phyloP scores from a whole-genome alignment of 1,140 invertebrate species.

The Calosoma granatense region DNA sequence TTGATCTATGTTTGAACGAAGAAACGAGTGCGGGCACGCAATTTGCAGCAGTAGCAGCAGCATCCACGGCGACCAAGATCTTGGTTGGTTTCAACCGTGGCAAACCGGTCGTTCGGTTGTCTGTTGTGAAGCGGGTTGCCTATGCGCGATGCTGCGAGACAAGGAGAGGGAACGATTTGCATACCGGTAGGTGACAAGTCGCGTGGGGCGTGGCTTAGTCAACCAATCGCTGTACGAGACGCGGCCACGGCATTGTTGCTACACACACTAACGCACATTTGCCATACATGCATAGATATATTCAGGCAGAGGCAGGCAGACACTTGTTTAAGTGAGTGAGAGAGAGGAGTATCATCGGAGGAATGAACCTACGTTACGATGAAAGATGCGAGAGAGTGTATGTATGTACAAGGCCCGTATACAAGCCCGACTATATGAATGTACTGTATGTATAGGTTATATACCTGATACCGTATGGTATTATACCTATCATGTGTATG shows the following conservation, averaged over 20 bases:
- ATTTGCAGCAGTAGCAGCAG: too few species aligned
- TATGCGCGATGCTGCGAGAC: slow-evolving; percentile 6
- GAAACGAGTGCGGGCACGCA: too few species aligned
- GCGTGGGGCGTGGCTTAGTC: slow-evolving; percentile 27
- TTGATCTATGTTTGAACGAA: too few species aligned
- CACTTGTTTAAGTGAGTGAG: not conserved
- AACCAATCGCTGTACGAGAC: slow-evolving; percentile 24
- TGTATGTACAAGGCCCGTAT: too few species aligned
- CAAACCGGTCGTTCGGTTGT: too few species aligned
- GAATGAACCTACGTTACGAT: not conserved
- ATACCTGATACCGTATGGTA: too few species aligned
- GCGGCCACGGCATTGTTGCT: slow-evolving; percentile 24
- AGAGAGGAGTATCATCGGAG: not conserved
- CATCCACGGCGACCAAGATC: too few species aligned
- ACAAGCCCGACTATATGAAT: too few species aligned
- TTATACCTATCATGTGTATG: too few species aligned
- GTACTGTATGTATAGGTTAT: too few species aligned
- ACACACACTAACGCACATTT: slow-evolving; percentile 16
- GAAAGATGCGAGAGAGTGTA: too few species aligned
- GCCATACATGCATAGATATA: slow-evolving; percentile 18
- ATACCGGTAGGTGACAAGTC: slow-evolving; percentile 36
- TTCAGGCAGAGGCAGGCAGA: not conserved
- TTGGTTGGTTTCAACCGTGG: too few species aligned
- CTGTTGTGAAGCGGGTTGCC: slow-evolving; percentile 24
- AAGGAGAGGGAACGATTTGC: slow-evolving; percentile 30